Conservation (phyloP, 2,888 invertebrate species). For the Lithophane ornitopus region DNA sequence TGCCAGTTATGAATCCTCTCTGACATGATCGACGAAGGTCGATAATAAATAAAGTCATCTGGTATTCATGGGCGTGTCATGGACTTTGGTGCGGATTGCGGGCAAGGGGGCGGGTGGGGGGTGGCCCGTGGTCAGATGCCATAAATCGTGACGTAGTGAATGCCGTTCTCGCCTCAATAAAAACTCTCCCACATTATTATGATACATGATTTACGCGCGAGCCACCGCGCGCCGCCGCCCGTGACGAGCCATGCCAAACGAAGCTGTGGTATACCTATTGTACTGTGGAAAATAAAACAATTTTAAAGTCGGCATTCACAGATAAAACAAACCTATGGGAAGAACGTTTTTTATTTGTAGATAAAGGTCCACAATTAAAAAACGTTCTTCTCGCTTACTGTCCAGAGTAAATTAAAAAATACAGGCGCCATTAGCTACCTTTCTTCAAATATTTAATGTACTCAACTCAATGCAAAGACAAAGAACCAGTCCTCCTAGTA, state of each 20-base stretch:
- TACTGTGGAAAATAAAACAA: not conserved
- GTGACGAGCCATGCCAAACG: not conserved
- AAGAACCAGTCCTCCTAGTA: not conserved
- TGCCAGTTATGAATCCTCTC: slow-evolving; percentile 29
- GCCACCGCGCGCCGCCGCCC: slow-evolving; percentile 49
- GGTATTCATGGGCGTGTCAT: slow-evolving; percentile 66
- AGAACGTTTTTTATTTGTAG: too few relatives aligned
- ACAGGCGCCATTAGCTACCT: not conserved
- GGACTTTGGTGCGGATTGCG: slow-evolving; percentile 29
- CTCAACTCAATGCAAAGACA: not conserved
- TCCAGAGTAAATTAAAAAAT: too few relatives aligned
- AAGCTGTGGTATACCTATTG: not conserved
- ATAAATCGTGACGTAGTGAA: slow-evolving; percentile 78
- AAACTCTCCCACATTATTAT: slow-evolving; percentile 76
- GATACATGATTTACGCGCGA: slow-evolving; percentile 71
- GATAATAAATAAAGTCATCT: slow-evolving; percentile 58
- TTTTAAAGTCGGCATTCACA: not conserved
- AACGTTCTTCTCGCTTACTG: not conserved
- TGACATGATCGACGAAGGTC: slow-evolving; percentile 46
- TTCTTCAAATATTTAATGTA: not conserved
- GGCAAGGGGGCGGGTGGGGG: not conserved
- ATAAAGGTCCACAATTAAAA: too few relatives aligned
- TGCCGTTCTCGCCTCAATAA: slow-evolving; percentile 80
- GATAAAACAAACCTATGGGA: not conserved
- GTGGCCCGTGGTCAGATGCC: slow-evolving; percentile 50